These are phyloP conservation scores for Plotosus lineatus DNA, from an alignment of 2,113 vertebrate genomes.

Conservation along the genomic window DNA sequence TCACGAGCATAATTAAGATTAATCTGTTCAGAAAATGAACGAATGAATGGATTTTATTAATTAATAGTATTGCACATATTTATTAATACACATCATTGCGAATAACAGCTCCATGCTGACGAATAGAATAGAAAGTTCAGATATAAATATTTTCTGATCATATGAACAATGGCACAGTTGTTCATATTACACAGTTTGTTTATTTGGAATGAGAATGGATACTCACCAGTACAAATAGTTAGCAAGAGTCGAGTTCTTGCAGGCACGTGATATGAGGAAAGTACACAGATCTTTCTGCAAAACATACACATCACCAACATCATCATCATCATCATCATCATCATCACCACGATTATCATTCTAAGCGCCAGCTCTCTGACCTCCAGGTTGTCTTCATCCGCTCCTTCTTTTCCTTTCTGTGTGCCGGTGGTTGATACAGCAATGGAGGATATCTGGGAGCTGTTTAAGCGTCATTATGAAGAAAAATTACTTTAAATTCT, in stretches of 20 bases:
- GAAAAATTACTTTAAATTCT: background rate
- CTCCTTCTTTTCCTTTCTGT: conserved; percentile 84
- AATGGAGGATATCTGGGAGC: conserved; percentile 83
- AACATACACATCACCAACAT: conserved; percentile 15
- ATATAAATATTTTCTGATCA: background rate
- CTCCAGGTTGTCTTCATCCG: conserved; percentile 86
- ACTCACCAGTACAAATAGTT: conserved; percentile 98
- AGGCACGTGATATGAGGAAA: conserved; percentile 95
- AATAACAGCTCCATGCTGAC: background rate
- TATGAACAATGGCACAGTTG: background rate
- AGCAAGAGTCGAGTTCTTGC: conserved; percentile 94
- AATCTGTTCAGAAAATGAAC: too few species aligned
- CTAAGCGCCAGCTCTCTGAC: conserved; percentile 64
- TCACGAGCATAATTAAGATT: too few species aligned
- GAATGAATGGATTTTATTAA: background rate
- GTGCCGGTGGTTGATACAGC: conserved; percentile 72
- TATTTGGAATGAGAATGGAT: background rate
- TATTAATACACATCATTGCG: too few species aligned
- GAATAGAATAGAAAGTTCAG: background rate
- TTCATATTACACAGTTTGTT: too few species aligned
- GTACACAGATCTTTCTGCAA: conserved; percentile 94
- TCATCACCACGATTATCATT: background rate
- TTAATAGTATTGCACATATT: background rate
- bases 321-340: background rate
- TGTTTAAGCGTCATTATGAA: conserved; percentile 55